These are phyloP conservation scores for Brachionus asplanchnoidis DNA, from an alignment of 1,140 invertebrate genomes.

Conservation along the genomic window DNA sequence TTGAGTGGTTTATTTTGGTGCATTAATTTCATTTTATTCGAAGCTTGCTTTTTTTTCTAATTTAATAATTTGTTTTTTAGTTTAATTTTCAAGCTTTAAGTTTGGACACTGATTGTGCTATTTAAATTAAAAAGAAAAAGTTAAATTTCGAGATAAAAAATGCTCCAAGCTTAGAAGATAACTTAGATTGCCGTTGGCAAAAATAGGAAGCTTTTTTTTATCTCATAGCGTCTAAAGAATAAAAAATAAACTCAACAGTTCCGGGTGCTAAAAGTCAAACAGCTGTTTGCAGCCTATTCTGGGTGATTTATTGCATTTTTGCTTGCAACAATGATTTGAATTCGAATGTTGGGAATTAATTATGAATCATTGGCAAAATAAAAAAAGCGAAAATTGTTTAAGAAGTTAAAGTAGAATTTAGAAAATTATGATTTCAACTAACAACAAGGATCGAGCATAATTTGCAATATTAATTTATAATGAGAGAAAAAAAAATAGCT, in stretches of 20 bases:
- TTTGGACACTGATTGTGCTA: too few relatives aligned
- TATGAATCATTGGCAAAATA: slow-evolving; percentile 11
- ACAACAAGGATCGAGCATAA: not conserved
- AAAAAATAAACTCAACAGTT: not conserved
- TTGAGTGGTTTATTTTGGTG: not conserved
- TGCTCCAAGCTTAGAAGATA: not conserved
- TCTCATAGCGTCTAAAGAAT: not conserved
- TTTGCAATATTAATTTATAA: slow-evolving; percentile 19
- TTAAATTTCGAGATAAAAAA: not conserved
- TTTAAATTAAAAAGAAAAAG: too few relatives aligned
- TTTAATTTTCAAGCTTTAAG: too few relatives aligned
- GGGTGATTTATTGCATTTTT: not conserved
- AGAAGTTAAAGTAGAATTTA: not conserved
- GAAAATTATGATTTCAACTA: slow-evolving; percentile 4
- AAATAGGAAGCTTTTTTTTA: not conserved
- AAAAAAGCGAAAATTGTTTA: not conserved
- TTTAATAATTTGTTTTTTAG: too few relatives aligned
- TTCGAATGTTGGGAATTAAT: not conserved
- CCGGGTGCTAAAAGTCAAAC: not conserved
- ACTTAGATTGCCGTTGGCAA: not conserved
- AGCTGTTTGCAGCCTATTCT: not conserved
- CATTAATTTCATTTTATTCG: too few relatives aligned
- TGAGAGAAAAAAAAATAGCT: not conserved
- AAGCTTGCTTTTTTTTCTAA: too few relatives aligned
- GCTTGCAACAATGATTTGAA: not conserved